phyloP scores from a whole-genome alignment of 1,140 invertebrate species.

The Orchesella cincta region DNA sequence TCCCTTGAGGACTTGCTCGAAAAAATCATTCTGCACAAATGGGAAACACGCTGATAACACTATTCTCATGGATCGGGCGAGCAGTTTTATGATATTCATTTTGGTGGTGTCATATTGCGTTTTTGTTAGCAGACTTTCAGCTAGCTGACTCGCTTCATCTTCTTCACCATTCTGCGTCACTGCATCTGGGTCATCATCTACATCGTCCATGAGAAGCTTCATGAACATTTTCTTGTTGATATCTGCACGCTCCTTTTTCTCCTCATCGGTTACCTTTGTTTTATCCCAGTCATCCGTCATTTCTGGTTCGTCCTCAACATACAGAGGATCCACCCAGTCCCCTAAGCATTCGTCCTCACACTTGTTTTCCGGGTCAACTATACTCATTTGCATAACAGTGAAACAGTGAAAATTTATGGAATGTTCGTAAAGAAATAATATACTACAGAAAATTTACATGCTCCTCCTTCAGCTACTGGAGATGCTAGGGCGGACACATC shows the following conservation, averaged over 20 bases:
- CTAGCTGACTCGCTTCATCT: not conserved
- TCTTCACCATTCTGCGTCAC: not conserved
- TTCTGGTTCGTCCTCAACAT: not conserved
- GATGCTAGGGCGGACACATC: no score
- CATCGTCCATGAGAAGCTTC: not conserved
- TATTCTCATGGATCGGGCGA: conserved; percentile 8
- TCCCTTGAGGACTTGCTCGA: conserved; percentile 7
- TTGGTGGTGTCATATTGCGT: not conserved
- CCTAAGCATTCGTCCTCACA: not conserved
- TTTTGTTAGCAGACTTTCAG: not conserved
- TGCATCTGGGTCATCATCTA: not conserved
- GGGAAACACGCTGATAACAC: not conserved
- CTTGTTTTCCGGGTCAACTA: conserved; percentile 5
- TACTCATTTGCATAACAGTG: not conserved
- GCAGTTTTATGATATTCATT: not conserved
- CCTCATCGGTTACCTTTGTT: not conserved
- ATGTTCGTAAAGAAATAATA: no score
- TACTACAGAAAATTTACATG: no score
- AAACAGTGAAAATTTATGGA: no score
- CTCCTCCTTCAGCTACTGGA: no score
- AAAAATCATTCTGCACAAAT: not conserved
- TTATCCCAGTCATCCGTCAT: not conserved
- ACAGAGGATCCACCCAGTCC: not conserved
- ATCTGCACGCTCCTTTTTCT: not conserved
- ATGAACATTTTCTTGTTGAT: conserved; percentile 10